These are phyloP conservation scores for Bradysia coprophila DNA, from an alignment of 1,140 invertebrate species.

Conservation along the genomic window DNA sequence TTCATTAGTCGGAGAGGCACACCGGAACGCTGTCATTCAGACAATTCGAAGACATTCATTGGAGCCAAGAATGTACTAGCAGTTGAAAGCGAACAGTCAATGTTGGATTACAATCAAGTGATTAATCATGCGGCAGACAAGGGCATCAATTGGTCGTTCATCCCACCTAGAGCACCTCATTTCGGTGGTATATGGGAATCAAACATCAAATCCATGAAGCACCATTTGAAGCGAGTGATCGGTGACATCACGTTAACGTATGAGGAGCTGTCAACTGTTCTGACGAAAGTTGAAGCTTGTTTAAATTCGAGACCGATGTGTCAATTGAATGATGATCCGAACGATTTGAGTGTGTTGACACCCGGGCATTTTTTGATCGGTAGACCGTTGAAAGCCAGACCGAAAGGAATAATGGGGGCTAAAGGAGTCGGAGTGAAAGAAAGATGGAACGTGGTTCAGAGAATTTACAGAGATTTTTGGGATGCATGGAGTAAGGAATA, in stretches of 20 bases:
- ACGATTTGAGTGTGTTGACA: conserved; percentile 9
- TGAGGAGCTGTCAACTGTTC: conserved; percentile 12
- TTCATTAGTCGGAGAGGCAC: conserved; percentile 14
- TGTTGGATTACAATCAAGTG: no score
- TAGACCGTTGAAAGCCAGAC: conserved; percentile 5
- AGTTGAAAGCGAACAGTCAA: no score
- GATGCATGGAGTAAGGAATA: conserved; percentile 14
- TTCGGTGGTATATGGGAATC: conserved; percentile 23
- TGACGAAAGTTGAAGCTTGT: conserved; percentile 11
- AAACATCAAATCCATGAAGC: conserved; percentile 8
- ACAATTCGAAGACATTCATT: no score
- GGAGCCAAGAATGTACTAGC: no score
- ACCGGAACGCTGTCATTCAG: neutral
- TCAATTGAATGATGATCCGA: conserved; percentile 6
- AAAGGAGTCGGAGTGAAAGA: neutral
- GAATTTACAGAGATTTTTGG: conserved; percentile 10
- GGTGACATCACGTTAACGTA: no score
- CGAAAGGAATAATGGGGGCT: conserved; percentile 4
- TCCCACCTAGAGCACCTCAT: conserved; percentile 17
- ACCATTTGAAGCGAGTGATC: no score
- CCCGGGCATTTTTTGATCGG: conserved; percentile 10
- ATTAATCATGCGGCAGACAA: no score
- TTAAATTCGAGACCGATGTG: conserved; percentile 10
- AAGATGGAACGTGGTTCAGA: neutral
- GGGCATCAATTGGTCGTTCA: conserved; percentile 18